Evolutionary conservation across 2,797 vertebrate species (phyloP).

Genomic region (Phaenicophaeus curvirostris): DNA sequence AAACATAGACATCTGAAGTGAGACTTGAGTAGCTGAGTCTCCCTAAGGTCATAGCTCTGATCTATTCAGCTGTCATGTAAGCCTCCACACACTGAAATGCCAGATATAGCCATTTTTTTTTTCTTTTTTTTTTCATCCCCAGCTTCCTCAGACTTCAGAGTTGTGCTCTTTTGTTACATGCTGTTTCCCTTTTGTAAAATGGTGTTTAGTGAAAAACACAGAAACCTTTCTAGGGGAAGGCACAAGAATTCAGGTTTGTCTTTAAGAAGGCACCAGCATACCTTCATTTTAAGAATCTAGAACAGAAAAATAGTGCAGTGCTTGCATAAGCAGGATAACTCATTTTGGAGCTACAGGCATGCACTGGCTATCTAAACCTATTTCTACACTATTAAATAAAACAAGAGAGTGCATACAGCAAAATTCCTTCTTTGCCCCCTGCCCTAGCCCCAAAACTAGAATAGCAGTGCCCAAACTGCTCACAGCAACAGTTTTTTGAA

Average conservation of each 20-base stretch:
- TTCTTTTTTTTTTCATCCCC: background rate
- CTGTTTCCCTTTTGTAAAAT: background rate
- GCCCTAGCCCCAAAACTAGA: background rate
- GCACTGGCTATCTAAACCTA: background rate
- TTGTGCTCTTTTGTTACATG: background rate
- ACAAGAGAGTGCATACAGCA: background rate
- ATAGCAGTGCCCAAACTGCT: background rate
- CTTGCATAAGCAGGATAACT: background rate
- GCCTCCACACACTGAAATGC: background rate
- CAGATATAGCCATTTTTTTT: background rate
- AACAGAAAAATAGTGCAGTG: background rate
- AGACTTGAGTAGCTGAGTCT: background rate
- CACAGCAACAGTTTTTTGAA: background rate
- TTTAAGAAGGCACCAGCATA: background rate
- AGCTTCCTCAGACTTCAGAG: background rate
- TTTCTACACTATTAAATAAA: background rate
- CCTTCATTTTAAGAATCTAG: background rate
- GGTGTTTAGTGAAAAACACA: background rate
- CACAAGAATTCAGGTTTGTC: background rate
- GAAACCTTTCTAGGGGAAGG: background rate
- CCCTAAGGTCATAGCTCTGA: background rate
- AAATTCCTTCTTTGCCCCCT: background rate
- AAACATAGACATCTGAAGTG: background rate
- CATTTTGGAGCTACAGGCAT: background rate
- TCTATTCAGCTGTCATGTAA: background rate